Evolutionary conservation across 2,797 vertebrate genomes (phyloP).

Genomic region (Spinibarbus caldwelli): DNA sequence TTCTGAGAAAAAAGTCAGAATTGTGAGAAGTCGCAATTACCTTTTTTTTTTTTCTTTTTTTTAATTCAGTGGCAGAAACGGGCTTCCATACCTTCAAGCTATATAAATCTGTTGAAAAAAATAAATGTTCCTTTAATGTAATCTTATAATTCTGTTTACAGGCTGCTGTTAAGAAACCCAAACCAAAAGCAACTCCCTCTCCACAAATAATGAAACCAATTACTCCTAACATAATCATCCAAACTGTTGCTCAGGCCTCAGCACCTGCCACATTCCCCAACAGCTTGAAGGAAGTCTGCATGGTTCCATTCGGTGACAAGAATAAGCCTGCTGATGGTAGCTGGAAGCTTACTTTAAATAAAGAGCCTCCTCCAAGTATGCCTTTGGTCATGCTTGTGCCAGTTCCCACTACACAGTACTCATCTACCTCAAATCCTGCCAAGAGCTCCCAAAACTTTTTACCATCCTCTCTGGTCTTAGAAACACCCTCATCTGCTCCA

Average conservation of each 20-base stretch:
- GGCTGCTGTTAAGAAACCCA: constrained; percentile 50
- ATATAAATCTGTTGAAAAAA: neutral
- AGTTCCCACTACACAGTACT: no score
- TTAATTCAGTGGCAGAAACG: no score
- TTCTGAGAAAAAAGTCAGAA: no score
- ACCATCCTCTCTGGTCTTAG: constrained; percentile 14
- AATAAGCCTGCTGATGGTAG: constrained; percentile 33
- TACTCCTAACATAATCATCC: constrained; percentile 7
- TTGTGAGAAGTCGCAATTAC: no score
- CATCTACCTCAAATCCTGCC: no score
- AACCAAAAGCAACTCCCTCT: neutral
- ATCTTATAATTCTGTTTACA: constrained; percentile 40
- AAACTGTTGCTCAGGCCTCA: neutral
- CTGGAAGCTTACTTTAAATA: constrained; percentile 74
- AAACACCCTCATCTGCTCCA: constrained; percentile 9
- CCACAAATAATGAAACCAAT: constrained; percentile 5
- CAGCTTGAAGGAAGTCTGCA: neutral
- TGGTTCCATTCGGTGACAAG: constrained; percentile 25
- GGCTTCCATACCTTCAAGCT: no score
- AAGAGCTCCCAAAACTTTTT: constrained; percentile 26
- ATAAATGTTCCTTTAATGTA: neutral
- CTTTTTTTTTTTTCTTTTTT: no score
- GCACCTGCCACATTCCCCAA: neutral
- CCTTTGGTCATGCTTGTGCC: constrained; percentile 75
- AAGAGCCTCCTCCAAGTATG: constrained; percentile 65